Evolutionary conservation across 1,140 invertebrate genomes (phyloP).

Genomic region (Calephelis virginiensis): DNA sequence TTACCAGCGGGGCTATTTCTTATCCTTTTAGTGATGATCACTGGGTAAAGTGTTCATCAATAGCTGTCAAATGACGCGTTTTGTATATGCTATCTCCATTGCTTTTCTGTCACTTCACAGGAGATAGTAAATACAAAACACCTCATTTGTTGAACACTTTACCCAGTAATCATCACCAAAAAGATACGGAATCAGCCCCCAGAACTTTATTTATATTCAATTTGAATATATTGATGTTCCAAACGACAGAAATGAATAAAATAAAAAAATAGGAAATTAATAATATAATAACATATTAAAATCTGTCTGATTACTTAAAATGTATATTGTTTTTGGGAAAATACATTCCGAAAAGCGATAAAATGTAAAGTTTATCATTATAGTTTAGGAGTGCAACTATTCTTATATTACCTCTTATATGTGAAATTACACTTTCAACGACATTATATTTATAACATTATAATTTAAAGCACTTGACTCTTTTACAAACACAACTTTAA

Average conservation of each 20-base stretch:
- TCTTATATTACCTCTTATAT: neutral
- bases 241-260: neutral
- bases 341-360: slow-evolving; percentile 2
- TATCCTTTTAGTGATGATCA: too few species aligned
- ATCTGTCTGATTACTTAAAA: neutral
- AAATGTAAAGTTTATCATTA: neutral
- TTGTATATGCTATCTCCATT: neutral
- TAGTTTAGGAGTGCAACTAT: neutral
- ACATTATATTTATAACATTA: too few species aligned
- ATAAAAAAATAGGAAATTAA: neutral
- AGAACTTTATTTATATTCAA: too few species aligned
- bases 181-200: neutral
- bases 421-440: too few species aligned
- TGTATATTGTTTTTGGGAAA: neutral
- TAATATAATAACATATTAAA: neutral
- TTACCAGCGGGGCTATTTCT: neutral
- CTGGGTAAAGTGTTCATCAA: too few species aligned
- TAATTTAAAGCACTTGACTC: too few species aligned
- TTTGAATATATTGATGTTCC: too few species aligned
- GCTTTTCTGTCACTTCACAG: neutral
- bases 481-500: too few species aligned
- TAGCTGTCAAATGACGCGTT: too few species aligned
- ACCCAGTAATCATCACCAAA: too few species aligned
- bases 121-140: too few species aligned
- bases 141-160: too few species aligned